Evolutionary conservation across 2,888 invertebrate species (phyloP), one percentile per base, ranked within the genome.

Genomic region (Ganaspis brasiliensis): DNA sequence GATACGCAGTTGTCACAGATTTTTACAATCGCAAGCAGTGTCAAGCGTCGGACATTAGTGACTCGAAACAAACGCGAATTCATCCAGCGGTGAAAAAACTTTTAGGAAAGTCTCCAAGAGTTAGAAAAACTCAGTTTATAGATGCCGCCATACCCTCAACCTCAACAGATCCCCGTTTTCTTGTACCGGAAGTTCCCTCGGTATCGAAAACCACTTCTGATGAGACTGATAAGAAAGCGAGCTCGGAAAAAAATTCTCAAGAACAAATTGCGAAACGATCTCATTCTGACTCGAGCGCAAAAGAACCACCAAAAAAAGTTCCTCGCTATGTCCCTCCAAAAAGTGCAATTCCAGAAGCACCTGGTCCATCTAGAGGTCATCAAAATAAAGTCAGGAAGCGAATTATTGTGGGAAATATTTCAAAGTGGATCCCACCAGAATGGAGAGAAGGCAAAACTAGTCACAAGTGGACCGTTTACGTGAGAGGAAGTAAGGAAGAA

Each of bases 401-500:
- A 74, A 86, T 92, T 31, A 85, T 94, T 26, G 92, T 94, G 73
- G 93, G 97, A 0, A 98, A 98, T 92, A 96, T 97, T 3, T 97
- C 97, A 0, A 97, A 96, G 89, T 97, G 95, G 93, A 95, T 96
- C 31, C 95, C 95, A 0, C 93, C 95, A 0, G 94, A 96, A 86
- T 94, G 95, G 24, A 91, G 94, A 35, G 93, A 94, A 37, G 95
- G 95, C 88, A 94, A 94, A 24, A 94, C 96, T 0, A 97, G 96
- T 8, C 97, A 98, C 92, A 97, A 97, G 90, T 98, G 98, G 98
- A 94, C 97, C 92, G 94, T 98, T 75, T 98, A 98, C 92, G 95
- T 98, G 1, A 94, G 97, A 84, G 95, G 95, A 0, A 94, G 94
- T 73, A 92, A 94, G 77, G 93, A 94, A 31, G 92, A 92, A 79